phyloP scores from a whole-genome alignment of 2,888 invertebrate genomes.

The Cryptus armator region DNA sequence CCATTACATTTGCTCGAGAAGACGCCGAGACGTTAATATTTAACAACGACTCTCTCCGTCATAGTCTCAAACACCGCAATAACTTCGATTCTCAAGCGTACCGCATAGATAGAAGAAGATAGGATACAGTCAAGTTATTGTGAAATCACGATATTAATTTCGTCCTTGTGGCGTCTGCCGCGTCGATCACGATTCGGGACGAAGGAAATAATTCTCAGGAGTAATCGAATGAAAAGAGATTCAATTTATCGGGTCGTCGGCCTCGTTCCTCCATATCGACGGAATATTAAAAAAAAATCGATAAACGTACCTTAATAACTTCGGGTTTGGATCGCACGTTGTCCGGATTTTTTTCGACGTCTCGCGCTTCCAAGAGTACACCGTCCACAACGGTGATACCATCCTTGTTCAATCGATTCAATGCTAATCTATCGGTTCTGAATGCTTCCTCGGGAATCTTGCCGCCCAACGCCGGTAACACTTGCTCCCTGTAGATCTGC shows the following conservation, averaged over 20 bases:
- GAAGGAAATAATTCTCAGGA: slow-evolving; percentile 40
- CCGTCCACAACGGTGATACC: slow-evolving; percentile 88
- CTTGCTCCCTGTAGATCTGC: slow-evolving; percentile 88
- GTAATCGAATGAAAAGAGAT: slow-evolving; percentile 30
- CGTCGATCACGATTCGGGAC: slow-evolving; percentile 51
- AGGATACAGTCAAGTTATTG: slow-evolving; percentile 5
- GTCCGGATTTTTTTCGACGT: slow-evolving; percentile 80
- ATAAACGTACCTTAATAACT: slow-evolving; percentile 76
- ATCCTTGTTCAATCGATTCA: slow-evolving; percentile 88
- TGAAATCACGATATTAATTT: slow-evolving; percentile 27
- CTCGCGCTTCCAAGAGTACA: slow-evolving; percentile 85
- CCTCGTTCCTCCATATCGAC: slow-evolving; percentile 32
- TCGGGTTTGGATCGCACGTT: slow-evolving; percentile 77
- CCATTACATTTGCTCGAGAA: slow-evolving; percentile 17
- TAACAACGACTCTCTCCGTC: slow-evolving; percentile 2
- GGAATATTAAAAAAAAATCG: slow-evolving; percentile 5
- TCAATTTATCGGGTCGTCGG: not conserved
- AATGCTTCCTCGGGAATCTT: slow-evolving; percentile 89
- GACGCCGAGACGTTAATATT: slow-evolving; percentile 11
- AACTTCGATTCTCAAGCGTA: not conserved
- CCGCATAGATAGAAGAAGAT: not conserved
- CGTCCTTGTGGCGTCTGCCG: slow-evolving; percentile 35
- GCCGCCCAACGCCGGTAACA: slow-evolving; percentile 88
- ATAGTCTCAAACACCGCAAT: not conserved
- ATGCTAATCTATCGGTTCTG: slow-evolving; percentile 87